A percentile compares a stretch with the other conserved stretches of the same genome.
Evolutionary conservation across 1,140 invertebrate species (phyloP).

Genomic region (Idris sp.): DNA sequence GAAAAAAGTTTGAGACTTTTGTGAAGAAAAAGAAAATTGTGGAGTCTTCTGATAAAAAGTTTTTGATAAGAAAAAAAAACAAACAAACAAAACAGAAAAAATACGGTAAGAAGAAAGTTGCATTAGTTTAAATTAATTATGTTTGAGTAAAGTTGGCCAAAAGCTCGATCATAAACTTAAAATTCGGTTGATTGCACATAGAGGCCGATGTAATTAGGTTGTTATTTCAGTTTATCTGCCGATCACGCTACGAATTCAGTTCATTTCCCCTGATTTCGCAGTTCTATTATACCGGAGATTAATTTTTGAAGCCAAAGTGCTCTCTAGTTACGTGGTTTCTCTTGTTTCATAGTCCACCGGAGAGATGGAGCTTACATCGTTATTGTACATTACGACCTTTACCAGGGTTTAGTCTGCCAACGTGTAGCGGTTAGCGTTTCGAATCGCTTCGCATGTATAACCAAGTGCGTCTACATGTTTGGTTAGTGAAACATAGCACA

Average conservation of each 20-base stretch:
- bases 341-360: slow-evolving; percentile 50
- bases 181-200: neutral
- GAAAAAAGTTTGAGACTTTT: too few relatives aligned
- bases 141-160: too few relatives aligned
- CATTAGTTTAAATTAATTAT: too few relatives aligned
- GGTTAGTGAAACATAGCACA: slow-evolving; percentile 53
- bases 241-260: slow-evolving; percentile 15
- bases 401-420: slow-evolving; percentile 68
- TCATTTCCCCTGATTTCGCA: slow-evolving; percentile 15
- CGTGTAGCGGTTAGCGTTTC: slow-evolving; percentile 70
- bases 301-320: slow-evolving; percentile 51
- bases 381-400: slow-evolving; percentile 73
- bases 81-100: too few relatives aligned
- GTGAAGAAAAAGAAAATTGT: too few relatives aligned
- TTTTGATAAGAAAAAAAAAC: too few relatives aligned
- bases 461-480: slow-evolving; percentile 55
- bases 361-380: slow-evolving; percentile 57
- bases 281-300: slow-evolving; percentile 28
- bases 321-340: slow-evolving; percentile 49
- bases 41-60: too few relatives aligned
- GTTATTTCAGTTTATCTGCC: slow-evolving; percentile 8
- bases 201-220: neutral
- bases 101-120: too few relatives aligned
- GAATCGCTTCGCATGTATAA: slow-evolving; percentile 61
- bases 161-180: too few relatives aligned